A percentile compares a stretch with the other conserved stretches of the same genome.
Evolutionary conservation across 2,888 invertebrate species (phyloP).

Genomic region (Cephus sareptanus): DNA sequence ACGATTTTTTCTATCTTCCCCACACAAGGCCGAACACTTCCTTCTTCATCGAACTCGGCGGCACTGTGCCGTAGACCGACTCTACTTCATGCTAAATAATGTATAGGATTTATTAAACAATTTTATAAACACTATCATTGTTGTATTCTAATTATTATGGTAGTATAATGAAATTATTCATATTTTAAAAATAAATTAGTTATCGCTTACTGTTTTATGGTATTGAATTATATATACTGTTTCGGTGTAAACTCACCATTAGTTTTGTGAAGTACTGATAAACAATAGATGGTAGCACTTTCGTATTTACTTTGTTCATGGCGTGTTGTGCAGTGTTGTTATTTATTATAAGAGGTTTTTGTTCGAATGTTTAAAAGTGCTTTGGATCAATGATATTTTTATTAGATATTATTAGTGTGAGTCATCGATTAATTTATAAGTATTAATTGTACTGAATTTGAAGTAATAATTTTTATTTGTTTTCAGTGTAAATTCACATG

Average conservation of each 20-base stretch:
- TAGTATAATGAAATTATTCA: background rate
- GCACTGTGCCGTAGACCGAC: background rate
- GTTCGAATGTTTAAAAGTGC: background rate
- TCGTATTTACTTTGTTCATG: background rate
- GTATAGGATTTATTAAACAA: background rate
- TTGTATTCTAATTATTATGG: background rate
- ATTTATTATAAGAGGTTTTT: background rate
- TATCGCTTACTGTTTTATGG: background rate
- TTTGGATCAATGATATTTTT: background rate
- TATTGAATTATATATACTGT: background rate
- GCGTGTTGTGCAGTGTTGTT: background rate
- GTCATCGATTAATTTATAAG: background rate
- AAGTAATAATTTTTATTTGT: background rate
- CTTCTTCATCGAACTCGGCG: background rate
- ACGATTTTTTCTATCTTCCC: background rate
- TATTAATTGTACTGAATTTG: no score
- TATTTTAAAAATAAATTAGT: background rate
- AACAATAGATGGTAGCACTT: background rate
- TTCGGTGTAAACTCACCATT: background rate
- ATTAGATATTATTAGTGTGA: background rate
- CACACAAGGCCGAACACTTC: background rate
- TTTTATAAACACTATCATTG: background rate
- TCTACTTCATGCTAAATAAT: background rate
- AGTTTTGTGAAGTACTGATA: background rate
- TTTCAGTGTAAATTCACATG: background rate